Evolutionary conservation across 2,888 invertebrate species (phyloP).

Genomic region (Syritta pipiens): DNA sequence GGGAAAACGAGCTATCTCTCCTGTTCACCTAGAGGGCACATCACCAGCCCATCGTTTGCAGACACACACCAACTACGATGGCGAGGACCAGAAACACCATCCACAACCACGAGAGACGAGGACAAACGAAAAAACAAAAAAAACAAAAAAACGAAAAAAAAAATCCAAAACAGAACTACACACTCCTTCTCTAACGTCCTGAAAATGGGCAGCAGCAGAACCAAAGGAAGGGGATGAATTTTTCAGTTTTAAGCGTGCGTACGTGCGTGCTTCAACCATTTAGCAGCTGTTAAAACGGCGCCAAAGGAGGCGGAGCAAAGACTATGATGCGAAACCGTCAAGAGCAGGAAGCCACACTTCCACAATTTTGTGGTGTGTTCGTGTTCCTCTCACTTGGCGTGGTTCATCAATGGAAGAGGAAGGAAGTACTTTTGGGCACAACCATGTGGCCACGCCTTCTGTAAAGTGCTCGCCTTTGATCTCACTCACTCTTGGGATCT

Average conservation of each 20-base stretch:
- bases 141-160: too few relatives aligned
- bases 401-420: conserved; percentile 12
- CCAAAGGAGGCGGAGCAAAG: conserved; percentile 32
- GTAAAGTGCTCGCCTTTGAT: too few relatives aligned
- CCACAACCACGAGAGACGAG: not conserved
- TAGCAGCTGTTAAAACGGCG: conserved; percentile 33
- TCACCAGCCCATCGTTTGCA: conserved; percentile 4
- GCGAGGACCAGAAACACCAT: not conserved
- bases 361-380: not conserved
- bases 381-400: not conserved
- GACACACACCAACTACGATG: not conserved
- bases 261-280: conserved; percentile 13
- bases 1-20: conserved; percentile 15
- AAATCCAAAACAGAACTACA: too few relatives aligned
- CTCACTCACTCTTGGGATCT: too few relatives aligned
- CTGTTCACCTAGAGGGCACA: conserved; percentile 22
- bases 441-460: conserved; percentile 8
- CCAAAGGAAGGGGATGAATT: too few relatives aligned
- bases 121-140: too few relatives aligned
- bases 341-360: conserved; percentile 20
- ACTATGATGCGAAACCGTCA: too few relatives aligned
- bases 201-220: too few relatives aligned
- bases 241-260: conserved; percentile 30
- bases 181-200: too few relatives aligned
- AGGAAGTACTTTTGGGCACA: conserved; percentile 30